phyloP scores from a whole-genome alignment of 2,888 invertebrate genomes.

The Eustalomyia histrio region DNA sequence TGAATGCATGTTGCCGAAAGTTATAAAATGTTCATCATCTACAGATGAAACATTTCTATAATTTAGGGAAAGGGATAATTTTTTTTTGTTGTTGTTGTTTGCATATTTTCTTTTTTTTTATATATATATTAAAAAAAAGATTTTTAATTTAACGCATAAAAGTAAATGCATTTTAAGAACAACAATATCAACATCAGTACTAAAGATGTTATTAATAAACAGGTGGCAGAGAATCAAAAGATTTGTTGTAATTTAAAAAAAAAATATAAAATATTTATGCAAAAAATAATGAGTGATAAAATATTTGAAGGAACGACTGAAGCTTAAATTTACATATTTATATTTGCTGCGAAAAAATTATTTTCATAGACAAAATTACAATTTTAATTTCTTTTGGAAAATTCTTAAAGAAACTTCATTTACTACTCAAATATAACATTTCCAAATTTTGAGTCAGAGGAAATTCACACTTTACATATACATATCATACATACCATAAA shows the following conservation, averaged over 20 bases:
- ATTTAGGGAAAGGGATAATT: slow-evolving; percentile 53
- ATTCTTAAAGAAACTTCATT: too few species aligned
- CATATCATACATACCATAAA: too few species aligned
- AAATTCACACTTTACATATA: too few species aligned
- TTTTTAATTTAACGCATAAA: slow-evolving; percentile 75
- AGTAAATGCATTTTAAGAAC: slow-evolving; percentile 67
- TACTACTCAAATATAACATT: too few species aligned
- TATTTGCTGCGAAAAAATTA: too few species aligned
- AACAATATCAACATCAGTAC: slow-evolving; percentile 48
- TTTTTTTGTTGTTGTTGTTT: slow-evolving; percentile 30
- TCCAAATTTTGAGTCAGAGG: too few species aligned
- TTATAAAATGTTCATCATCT: slow-evolving; percentile 65
- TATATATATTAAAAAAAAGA: slow-evolving; percentile 51
- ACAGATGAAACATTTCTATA: slow-evolving; percentile 37
- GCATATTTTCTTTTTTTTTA: slow-evolving; percentile 16
- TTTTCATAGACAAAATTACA: too few species aligned
- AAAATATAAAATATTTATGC: background rate
- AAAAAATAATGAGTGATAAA: background rate
- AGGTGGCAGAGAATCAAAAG: slow-evolving; percentile 1
- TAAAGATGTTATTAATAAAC: slow-evolving; percentile 37
- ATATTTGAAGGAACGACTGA: background rate
- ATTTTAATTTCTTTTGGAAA: too few species aligned
- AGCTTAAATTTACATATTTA: too few species aligned
- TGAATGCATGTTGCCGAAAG: slow-evolving; percentile 64
- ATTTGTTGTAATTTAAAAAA: background rate